Percentiles rank a stretch among this genome's conserved stretches.
Evolutionary conservation across 2,797 vertebrate genomes (phyloP).

Genomic region (Melopsittacus undulatus): DNA sequence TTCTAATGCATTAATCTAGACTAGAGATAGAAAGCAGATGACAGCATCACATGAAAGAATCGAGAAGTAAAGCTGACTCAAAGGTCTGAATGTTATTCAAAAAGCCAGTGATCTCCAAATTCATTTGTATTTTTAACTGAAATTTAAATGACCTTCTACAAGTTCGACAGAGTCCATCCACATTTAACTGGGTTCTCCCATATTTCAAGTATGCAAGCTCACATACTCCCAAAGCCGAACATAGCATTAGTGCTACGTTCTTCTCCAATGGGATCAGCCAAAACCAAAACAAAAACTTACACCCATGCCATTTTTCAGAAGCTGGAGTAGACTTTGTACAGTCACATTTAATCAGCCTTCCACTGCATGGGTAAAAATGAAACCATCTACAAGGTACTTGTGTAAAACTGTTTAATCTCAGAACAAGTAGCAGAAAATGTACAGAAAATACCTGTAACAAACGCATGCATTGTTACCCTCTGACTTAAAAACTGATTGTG

Average conservation of each 20-base stretch:
- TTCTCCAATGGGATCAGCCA: neutral
- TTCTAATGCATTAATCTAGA: neutral
- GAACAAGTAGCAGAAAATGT: neutral
- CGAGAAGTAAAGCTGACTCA: neutral
- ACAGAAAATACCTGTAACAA: neutral
- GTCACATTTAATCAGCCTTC: neutral
- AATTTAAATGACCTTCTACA: neutral
- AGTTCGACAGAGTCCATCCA: neutral
- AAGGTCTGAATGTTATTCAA: neutral
- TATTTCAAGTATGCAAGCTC: neutral
- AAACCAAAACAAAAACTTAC: neutral
- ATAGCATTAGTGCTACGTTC: accelerated
- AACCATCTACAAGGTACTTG: neutral
- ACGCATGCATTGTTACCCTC: neutral
- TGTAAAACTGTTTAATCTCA: neutral
- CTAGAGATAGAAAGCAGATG: neutral
- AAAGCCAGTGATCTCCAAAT: neutral
- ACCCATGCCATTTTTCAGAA: neutral
- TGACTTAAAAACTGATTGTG: neutral
- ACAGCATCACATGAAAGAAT: neutral
- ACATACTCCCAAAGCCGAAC: neutral
- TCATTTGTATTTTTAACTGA: neutral
- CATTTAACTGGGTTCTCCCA: neutral
- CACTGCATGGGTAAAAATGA: neutral
- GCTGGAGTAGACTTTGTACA: neutral